Evolutionary conservation across 2,113 vertebrate species (phyloP).

Genomic region (Corythoichthys intestinalis): DNA sequence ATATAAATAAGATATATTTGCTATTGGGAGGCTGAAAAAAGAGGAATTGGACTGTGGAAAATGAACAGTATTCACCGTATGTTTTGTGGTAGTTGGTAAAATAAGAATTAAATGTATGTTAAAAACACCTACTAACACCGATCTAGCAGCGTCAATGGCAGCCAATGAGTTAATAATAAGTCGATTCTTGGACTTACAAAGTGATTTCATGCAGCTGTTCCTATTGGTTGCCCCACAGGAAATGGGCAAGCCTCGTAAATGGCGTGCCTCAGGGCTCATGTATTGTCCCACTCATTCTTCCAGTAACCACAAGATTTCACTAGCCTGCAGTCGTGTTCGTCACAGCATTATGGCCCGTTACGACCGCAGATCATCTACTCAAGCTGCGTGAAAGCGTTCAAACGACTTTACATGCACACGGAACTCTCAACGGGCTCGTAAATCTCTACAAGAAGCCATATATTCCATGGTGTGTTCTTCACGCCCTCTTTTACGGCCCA

Average conservation of each 20-base stretch:
- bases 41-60: too few species aligned
- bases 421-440: neutral
- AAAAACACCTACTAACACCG: too few species aligned
- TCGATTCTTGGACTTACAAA: too few species aligned
- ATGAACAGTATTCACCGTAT: too few species aligned
- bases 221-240: neutral
- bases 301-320: neutral
- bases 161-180: too few species aligned
- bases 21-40: too few species aligned
- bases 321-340: neutral
- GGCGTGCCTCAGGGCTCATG: neutral
- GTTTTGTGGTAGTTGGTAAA: too few species aligned
- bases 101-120: too few species aligned
- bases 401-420: neutral
- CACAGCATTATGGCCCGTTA: neutral
- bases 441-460: neutral
- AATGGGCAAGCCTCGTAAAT: neutral
- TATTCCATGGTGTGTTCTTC: neutral
- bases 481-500: neutral
- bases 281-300: neutral
- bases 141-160: too few species aligned
- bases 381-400: neutral
- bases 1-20: too few species aligned
- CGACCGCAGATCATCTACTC: neutral
- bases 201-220: too few species aligned